Conservation (phyloP, 2,797 vertebrate genomes). For the Aeoliscus strigatus region DNA sequence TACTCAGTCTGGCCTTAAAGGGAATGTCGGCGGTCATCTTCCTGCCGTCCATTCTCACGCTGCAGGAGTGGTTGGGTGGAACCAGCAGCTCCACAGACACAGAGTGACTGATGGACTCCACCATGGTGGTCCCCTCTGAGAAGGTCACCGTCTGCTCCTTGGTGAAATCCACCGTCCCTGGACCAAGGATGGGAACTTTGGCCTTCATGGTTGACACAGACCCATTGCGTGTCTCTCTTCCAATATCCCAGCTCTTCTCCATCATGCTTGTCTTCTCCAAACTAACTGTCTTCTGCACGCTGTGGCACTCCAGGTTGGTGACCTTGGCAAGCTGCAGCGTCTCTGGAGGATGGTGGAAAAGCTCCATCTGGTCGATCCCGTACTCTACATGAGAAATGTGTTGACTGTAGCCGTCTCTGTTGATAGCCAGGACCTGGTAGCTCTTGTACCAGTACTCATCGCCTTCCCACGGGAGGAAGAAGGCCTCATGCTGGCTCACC, state of each 20-base stretch:
- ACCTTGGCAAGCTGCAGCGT: slow-evolving; percentile 63
- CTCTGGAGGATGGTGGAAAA: slow-evolving; percentile 67
- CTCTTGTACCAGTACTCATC: slow-evolving; percentile 77
- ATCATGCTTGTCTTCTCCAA: slow-evolving; percentile 64
- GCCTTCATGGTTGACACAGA: slow-evolving; percentile 64
- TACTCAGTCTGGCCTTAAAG: slow-evolving; percentile 63
- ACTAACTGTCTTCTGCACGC: slow-evolving; percentile 61
- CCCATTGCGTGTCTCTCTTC: slow-evolving; percentile 64
- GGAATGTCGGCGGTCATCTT: slow-evolving; percentile 70
- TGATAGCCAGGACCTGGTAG: slow-evolving; percentile 71
- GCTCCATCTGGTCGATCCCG: slow-evolving; percentile 59
- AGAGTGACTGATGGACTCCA: slow-evolving; percentile 56
- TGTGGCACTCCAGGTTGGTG: slow-evolving; percentile 64
- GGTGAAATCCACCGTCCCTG: slow-evolving; percentile 54
- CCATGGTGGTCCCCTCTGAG: slow-evolving; percentile 58
- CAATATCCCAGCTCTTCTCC: slow-evolving; percentile 67
- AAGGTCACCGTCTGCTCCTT: slow-evolving; percentile 67
- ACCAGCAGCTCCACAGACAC: slow-evolving; percentile 61
- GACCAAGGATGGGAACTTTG: slow-evolving; percentile 61
- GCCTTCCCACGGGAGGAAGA: slow-evolving; percentile 75
- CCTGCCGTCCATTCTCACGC: slow-evolving; percentile 66
- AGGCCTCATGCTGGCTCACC: slow-evolving; percentile 64
- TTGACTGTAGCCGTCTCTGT: slow-evolving; percentile 66
- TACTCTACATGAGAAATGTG: slow-evolving; percentile 70
- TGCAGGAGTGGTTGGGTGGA: slow-evolving; percentile 65